Percentiles rank a stretch among this genome's conserved stretches.
phyloP scores from a whole-genome alignment of 2,113 vertebrate genomes.

The Zosterops hypoxanthus region DNA sequence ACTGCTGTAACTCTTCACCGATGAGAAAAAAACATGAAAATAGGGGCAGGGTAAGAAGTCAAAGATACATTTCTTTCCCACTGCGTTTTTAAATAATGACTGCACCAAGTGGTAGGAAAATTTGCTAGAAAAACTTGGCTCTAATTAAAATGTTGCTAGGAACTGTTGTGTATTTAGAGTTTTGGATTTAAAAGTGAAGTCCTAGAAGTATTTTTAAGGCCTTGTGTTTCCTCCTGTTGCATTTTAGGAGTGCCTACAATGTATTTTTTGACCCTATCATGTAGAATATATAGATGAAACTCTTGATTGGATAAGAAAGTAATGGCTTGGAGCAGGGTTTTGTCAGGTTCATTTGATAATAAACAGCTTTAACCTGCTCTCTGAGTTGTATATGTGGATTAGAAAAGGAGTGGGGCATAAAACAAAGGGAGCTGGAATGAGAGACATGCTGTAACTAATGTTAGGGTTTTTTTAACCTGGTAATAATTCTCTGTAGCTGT shows the following conservation, averaged over 20 bases:
- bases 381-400: not conserved
- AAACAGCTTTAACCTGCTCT: not conserved
- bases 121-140: not conserved
- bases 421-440: not conserved
- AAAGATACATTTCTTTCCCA: fast-evolving
- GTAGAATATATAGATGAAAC: not conserved
- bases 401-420: not conserved
- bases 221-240: not conserved
- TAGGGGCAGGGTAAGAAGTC: not conserved
- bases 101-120: not conserved
- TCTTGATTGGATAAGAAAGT: not conserved
- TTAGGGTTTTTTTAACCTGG: not conserved
- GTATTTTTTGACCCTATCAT: fast-evolving
- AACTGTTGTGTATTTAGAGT: not conserved
- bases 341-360: not conserved
- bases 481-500: not conserved
- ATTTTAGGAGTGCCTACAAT: not conserved
- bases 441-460: not conserved
- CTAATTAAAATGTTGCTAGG: not conserved
- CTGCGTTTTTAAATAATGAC: not conserved
- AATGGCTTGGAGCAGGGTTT: not conserved
- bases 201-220: not conserved
- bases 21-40: not conserved
- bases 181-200: not conserved
- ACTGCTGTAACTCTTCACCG: not conserved